Conservation (phyloP, 2,113 vertebrate species). For the Antigone vipio region DNA sequence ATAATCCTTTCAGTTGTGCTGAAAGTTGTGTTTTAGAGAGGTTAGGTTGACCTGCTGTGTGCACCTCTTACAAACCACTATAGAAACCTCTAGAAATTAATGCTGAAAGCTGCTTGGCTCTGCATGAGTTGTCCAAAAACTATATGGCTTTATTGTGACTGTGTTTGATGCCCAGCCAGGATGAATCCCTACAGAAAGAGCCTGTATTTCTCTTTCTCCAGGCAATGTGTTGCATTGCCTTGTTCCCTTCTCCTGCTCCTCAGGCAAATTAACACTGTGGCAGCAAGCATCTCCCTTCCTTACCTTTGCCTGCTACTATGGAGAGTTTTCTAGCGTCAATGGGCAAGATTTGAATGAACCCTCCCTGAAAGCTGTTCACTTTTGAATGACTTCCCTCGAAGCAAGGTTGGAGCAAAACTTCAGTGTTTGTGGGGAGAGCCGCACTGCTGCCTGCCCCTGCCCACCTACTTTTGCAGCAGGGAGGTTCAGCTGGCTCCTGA, state of each 20-base stretch:
- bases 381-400: not conserved
- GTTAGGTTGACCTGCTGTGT: not conserved
- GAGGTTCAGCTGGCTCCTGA: not conserved
- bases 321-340: not conserved
- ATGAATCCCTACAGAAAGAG: not conserved
- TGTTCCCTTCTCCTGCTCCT: not conserved
- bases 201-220: not conserved
- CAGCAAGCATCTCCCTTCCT: not conserved
- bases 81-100: not conserved
- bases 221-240: not conserved
- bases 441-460: not conserved
- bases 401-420: not conserved
- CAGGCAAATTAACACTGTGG: not conserved
- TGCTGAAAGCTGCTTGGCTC: not conserved
- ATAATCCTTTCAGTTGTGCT: not conserved
- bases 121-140: not conserved
- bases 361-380: not conserved
- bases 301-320: not conserved
- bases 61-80: not conserved
- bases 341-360: not conserved
- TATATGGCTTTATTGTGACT: not conserved
- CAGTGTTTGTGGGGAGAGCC: not conserved
- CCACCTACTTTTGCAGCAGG: not conserved
- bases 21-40: not conserved
- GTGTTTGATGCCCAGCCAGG: not conserved